Evolutionary conservation across 2,797 vertebrate species (phyloP), one percentile per base, ranked within the genome.

Genomic region (Sebastes oblongus): DNA sequence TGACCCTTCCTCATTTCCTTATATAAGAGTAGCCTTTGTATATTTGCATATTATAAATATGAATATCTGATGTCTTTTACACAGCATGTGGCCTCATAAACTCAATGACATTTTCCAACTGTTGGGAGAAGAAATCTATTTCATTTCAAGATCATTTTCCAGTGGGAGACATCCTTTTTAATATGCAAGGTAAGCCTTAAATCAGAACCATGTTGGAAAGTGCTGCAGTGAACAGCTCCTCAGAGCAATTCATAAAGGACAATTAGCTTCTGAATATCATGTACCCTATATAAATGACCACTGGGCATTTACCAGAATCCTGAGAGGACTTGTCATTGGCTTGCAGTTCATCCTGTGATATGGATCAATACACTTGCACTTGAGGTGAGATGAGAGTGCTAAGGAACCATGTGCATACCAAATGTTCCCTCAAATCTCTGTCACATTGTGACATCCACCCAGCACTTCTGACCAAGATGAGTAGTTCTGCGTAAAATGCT

Each of bases 341-440:
- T 68, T 66, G 3, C 24, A 69, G 54, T 74, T 71, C 72, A 81
- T n/a, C 62, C 32, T 64, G 72, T 14, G 68, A 84, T 46, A 78
- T 20, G 67, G 75, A 77, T 81, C 75, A 71, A 70, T 60, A 32
- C 77, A 29, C 72, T 75, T 42, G 59, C 66, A 86, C 52, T 82
- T 77, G 50, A 78, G 75, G 58, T 64, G 67, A 77, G 55, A 88
- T 39, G 78, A 58, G 16, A 85, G 66, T 61, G 62, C 56, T 71
- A 25, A 82, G 72, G 75, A 78, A 56, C 32, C 59, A 39, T 66
- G 71, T 56, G 68, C 59, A 79, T 36, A 46, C 54, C 46, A 52
- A 86, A 72, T 77, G 78, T 85, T 82, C 83, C 85, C 77, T 81
- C 60, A 30, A 80, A 74, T 82, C 66, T 75, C 83, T 65, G 77